A percentile compares a stretch with the other conserved stretches of the same genome.
These are phyloP conservation scores for Trigoniulus corallinus DNA, from an alignment of 1,140 invertebrate species.

Conservation along the genomic window DNA sequence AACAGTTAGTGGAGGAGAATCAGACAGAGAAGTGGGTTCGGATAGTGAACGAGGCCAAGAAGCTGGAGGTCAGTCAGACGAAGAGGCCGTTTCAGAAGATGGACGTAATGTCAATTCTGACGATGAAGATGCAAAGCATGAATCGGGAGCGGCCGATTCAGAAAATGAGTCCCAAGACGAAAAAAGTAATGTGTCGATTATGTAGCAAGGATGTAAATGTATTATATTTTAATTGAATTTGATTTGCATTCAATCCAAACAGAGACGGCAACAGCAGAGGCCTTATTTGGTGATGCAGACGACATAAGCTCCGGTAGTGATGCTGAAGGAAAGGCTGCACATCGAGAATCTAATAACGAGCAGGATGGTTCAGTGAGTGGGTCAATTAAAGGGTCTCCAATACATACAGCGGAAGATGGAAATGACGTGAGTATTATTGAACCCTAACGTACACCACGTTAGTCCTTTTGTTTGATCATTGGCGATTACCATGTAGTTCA, in stretches of 20 bases:
- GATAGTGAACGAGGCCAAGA: too few relatives aligned
- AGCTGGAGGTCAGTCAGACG: neutral
- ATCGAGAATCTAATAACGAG: neutral
- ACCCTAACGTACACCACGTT: too few relatives aligned
- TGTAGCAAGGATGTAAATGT: neutral
- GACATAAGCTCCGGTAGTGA: neutral
- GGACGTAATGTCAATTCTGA: too few relatives aligned
- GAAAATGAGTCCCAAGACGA: neutral
- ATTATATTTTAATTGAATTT: neutral
- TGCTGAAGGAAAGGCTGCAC: conserved; percentile 1
- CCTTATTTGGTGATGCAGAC: conserved; percentile 1
- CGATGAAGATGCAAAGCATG: neutral
- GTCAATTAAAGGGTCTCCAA: neutral
- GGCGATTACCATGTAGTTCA: neutral
- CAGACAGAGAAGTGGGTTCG: too few relatives aligned
- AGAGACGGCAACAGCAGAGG: neutral
- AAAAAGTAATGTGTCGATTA: neutral
- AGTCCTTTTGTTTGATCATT: too few relatives aligned
- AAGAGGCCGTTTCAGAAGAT: neutral
- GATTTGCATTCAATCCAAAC: neutral
- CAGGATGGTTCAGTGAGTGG: neutral
- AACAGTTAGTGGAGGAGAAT: too few relatives aligned
- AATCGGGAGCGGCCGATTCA: neutral
- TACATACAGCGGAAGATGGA: neutral
- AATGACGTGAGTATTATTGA: too few relatives aligned